A percentile compares a stretch with the other conserved stretches of the same genome.
Conservation (phyloP, 2,113 vertebrate species). For the Neomonachus schauinslandi region DNA sequence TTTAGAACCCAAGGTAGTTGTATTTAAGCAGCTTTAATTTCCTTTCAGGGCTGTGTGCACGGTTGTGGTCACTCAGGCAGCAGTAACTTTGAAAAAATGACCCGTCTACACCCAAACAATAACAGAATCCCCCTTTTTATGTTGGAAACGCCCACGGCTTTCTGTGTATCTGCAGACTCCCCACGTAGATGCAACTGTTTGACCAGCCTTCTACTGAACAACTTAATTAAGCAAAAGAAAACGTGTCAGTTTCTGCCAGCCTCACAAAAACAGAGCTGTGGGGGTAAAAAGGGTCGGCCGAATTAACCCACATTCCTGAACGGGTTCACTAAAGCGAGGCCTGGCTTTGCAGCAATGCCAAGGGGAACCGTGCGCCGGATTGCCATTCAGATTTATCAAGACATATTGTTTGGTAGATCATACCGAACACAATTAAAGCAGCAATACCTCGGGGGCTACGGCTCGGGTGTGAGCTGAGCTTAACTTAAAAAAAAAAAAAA, state of each 20-base stretch:
- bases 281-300: slow-evolving; percentile 85
- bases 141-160: slow-evolving; percentile 91
- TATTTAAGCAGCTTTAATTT: slow-evolving; percentile 86
- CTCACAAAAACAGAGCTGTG: slow-evolving; percentile 88
- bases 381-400: slow-evolving; percentile 74
- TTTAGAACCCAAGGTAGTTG: slow-evolving; percentile 84
- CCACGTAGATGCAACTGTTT: slow-evolving; percentile 92
- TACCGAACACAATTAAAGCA: slow-evolving; percentile 64
- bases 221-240: slow-evolving; percentile 94
- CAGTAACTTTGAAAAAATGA: slow-evolving; percentile 94
- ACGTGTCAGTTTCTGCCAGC: slow-evolving; percentile 92
- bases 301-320: slow-evolving; percentile 87
- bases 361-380: slow-evolving; percentile 54
- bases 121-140: slow-evolving; percentile 93
- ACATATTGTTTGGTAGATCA: slow-evolving; percentile 71
- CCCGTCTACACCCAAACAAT: slow-evolving; percentile 94
- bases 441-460: neutral
- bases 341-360: slow-evolving; percentile 78
- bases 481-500: neutral
- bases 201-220: slow-evolving; percentile 90
- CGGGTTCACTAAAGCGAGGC: slow-evolving; percentile 80
- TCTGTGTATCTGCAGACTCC: slow-evolving; percentile 89
- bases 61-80: slow-evolving; percentile 90
- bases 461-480: neutral
- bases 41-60: slow-evolving; percentile 85